These are phyloP conservation scores for Mamestra brassicae DNA, from an alignment of 2,888 invertebrate genomes.

Conservation along the genomic window DNA sequence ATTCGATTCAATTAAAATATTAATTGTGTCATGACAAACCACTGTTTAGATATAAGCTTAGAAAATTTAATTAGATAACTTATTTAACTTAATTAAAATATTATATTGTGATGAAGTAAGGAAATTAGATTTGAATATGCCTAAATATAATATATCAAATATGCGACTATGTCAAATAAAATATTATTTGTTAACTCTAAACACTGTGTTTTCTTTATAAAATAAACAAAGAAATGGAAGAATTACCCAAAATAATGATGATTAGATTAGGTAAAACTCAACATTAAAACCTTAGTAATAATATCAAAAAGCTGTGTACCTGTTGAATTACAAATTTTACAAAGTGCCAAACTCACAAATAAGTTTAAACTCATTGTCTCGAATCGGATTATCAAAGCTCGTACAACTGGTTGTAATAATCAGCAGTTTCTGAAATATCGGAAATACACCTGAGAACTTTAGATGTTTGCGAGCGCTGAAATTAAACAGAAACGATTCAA, in stretches of 20 bases:
- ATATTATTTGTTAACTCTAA: conserved; percentile 38
- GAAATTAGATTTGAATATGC: conserved; percentile 47
- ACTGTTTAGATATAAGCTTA: conserved; percentile 24
- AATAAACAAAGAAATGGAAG: not conserved
- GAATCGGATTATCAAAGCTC: conserved; percentile 26
- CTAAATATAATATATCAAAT: not conserved
- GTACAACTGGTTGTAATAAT: conserved; percentile 22
- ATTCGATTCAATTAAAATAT: conserved; percentile 22
- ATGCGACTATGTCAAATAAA: conserved; percentile 28
- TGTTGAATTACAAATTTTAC: conserved; percentile 6
- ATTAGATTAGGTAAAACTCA: not conserved
- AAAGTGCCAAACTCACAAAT: conserved; percentile 33
- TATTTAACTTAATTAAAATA: conserved; percentile 7
- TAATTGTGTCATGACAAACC: conserved; percentile 16
- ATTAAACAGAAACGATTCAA: conserved; percentile 34
- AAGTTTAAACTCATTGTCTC: conserved; percentile 37
- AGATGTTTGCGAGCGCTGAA: conserved; percentile 22
- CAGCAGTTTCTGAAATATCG: conserved; percentile 43
- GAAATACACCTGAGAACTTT: conserved; percentile 32
- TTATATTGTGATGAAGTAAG: conserved; percentile 38
- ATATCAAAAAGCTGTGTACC: conserved; percentile 10
- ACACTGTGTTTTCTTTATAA: conserved; percentile 7
- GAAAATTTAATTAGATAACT: conserved; percentile 21
- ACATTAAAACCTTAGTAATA: not conserved
- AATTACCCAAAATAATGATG: not conserved